Evolutionary conservation across 2,888 invertebrate genomes (phyloP), one percentile per base, ranked within the genome.

Genomic region (Athripsodes cinereus): DNA sequence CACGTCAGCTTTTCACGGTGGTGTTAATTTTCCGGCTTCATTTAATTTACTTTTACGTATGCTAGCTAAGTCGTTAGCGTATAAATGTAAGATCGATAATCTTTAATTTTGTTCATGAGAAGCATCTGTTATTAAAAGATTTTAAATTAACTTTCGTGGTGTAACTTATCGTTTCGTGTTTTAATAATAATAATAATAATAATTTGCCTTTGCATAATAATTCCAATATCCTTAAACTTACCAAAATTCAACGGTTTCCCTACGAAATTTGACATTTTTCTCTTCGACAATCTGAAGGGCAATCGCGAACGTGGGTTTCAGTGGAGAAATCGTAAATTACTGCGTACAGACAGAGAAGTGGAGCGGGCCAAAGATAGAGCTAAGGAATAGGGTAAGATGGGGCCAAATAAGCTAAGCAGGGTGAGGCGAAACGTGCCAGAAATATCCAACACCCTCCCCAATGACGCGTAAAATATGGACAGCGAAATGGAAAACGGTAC

Each of bases 401-500:
- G 40, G 40, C 40, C 40, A 40, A 40, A 40, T 40, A 40, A 40
- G 40, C 40, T 16, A 40, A 16, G n/a, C 40, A 3, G 40, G 40
- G 40, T n/a, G 40, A 40, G 40, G 13, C n/a, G 40, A 40, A 40
- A 40, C 40, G 40, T 40, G 40, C 40, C 5, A 40, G 40, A 40
- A 40, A 40, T 40, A 40, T 40, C 40, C 40, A 31, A 31, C 31
- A 11, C 31, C 31, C 31, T 31, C 31, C 31, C 31, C 31, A 40
- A 40, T 40, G 40, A 40, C 40, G 40, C 40, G 40, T 40, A 40
- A 40, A 40, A 40, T 40, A 40, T 40, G 40, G 40, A 40, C 40
- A 40, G 13, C 13, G 40, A 40, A 40, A 40, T 40, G 40, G 40
- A 40, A 40, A 40, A 40, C 40, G 5, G 40, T 40, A 40, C 16